Evolutionary conservation across 2,888 invertebrate genomes (phyloP).

Genomic region (Acleris emargana): DNA sequence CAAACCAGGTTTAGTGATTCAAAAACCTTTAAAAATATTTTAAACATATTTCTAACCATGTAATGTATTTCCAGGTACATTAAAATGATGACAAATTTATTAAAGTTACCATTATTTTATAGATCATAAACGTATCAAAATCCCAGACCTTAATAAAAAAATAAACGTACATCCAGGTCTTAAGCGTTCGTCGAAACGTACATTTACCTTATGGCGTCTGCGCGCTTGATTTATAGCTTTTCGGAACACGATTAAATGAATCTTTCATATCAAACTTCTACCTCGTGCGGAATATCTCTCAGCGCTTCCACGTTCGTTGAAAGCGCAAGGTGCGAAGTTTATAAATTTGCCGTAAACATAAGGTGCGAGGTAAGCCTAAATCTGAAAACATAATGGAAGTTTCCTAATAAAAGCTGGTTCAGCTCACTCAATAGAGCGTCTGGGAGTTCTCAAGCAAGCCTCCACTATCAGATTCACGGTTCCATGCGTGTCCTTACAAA

Average conservation of each 20-base stretch:
- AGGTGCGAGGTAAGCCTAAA: constrained; percentile 5
- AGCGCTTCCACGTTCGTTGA: constrained; percentile 5
- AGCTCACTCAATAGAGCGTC: not conserved
- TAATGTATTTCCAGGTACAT: too few relatives aligned
- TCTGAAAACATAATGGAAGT: not conserved
- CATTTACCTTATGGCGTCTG: constrained; percentile 49
- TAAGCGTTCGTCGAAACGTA: too few relatives aligned
- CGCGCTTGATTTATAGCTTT: constrained; percentile 38
- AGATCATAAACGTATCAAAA: too few relatives aligned
- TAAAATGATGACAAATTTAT: too few relatives aligned
- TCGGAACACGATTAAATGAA: constrained; percentile 22
- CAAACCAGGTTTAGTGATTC: too few relatives aligned
- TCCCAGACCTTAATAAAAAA: too few relatives aligned
- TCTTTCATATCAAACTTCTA: constrained; percentile 26
- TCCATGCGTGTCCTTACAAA: constrained; percentile 23
- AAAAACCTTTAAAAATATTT: too few relatives aligned
- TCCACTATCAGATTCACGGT: constrained; percentile 22
- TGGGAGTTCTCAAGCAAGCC: constrained; percentile 4
- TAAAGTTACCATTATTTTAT: too few relatives aligned
- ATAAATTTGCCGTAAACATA: constrained; percentile 10
- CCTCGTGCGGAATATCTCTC: constrained; percentile 18
- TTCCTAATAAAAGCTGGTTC: not conserved
- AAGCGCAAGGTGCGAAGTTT: constrained; percentile 1
- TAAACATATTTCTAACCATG: too few relatives aligned
- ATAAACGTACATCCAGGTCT: too few relatives aligned